phyloP scores from a whole-genome alignment of 2,113 vertebrate species.

The Halcyon malimbica region DNA sequence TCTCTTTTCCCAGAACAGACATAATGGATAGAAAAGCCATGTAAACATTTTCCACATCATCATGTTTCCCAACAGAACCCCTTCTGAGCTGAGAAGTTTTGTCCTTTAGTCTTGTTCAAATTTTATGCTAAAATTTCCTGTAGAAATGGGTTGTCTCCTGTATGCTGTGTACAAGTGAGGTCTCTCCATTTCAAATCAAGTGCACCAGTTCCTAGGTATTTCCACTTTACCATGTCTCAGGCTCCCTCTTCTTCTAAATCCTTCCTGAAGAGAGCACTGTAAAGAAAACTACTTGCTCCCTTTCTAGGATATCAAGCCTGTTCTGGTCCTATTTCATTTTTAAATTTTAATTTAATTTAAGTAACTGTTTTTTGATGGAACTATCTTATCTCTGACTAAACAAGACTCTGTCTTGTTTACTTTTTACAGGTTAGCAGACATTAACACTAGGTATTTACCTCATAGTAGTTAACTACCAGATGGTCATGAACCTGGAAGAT shows the following conservation, averaged over 20 bases:
- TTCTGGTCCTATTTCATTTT: not conserved
- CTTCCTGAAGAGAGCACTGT: not conserved
- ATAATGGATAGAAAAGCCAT: not conserved
- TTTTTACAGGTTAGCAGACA: not conserved
- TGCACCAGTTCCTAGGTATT: not conserved
- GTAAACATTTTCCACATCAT: conserved; percentile 22
- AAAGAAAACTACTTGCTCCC: not conserved
- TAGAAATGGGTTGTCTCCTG: not conserved
- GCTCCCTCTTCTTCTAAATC: not conserved
- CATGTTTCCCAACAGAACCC: not conserved
- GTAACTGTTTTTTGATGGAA: not conserved
- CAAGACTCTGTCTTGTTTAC: not conserved
- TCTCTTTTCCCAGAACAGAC: conserved; percentile 6
- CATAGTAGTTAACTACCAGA: not conserved
- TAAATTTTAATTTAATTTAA: not conserved
- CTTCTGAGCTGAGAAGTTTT: conserved; percentile 12
- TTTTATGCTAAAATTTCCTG: not conserved
- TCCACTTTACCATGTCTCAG: not conserved
- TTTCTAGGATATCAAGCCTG: not conserved
- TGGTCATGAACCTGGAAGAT: not conserved
- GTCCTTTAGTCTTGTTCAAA: not conserved
- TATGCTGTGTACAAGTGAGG: too few relatives aligned
- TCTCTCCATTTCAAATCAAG: not conserved
- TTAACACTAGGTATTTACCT: not conserved
- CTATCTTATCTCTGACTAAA: not conserved